These are phyloP conservation scores for Pampusana beccarii DNA, from an alignment of 2,113 vertebrate species.

Conservation along the genomic window DNA sequence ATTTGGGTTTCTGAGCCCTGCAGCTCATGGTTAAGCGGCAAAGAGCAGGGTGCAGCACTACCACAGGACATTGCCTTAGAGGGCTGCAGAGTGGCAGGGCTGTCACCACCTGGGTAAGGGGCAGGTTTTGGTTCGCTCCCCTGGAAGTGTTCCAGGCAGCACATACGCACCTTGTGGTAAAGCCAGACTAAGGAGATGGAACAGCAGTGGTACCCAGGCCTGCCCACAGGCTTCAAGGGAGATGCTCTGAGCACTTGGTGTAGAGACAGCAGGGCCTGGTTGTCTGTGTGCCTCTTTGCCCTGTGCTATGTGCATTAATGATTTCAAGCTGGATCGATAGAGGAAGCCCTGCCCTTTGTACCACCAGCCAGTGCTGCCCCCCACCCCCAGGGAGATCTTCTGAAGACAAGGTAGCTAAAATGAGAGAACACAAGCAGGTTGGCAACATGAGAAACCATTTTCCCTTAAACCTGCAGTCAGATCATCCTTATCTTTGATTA, in stretches of 20 bases:
- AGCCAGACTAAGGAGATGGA: fast-evolving
- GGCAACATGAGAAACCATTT: neutral
- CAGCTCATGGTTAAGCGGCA: neutral
- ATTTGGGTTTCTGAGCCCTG: neutral
- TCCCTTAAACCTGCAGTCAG: neutral
- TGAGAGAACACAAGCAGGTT: neutral
- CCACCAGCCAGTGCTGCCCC: neutral
- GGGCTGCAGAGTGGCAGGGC: neutral
- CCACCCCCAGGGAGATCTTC: neutral
- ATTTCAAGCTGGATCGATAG: neutral
- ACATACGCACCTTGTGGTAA: fast-evolving
- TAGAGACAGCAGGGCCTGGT: neutral
- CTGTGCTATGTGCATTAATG: neutral
- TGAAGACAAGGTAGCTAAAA: neutral
- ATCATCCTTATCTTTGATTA: neutral
- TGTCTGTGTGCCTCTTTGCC: neutral
- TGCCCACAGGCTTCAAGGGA: neutral
- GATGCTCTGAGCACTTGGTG: neutral
- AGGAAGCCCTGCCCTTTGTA: neutral
- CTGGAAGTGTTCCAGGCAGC: neutral
- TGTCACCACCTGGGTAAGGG: neutral
- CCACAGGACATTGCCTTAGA: neutral
- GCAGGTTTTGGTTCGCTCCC: neutral
- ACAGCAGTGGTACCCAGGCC: neutral
- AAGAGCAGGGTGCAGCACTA: neutral